Evolutionary conservation across 2,888 invertebrate genomes (phyloP).

Genomic region (Limnephilus auricula): DNA sequence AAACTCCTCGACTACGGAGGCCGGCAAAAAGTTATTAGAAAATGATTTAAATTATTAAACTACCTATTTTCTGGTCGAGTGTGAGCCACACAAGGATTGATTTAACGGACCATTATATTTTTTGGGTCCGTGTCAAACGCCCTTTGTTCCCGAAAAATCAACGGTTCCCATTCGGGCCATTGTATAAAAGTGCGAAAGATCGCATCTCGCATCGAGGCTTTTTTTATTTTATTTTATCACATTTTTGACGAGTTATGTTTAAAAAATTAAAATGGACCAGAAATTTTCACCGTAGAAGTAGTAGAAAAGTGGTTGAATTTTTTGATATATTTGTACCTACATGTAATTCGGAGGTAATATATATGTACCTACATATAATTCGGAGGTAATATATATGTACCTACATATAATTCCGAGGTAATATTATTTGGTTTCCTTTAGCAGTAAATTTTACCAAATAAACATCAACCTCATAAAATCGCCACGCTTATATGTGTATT

Average conservation of each 20-base stretch:
- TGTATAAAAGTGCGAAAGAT: conserved; percentile 25
- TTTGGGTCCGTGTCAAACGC: too few relatives aligned
- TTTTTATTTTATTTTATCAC: not conserved
- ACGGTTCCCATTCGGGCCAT: conserved; percentile 6
- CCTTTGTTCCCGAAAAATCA: conserved; percentile 20
- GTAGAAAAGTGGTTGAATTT: too few relatives aligned
- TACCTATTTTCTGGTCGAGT: not conserved
- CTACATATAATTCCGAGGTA: too few relatives aligned
- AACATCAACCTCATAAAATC: not conserved
- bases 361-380: too few relatives aligned
- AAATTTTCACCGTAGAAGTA: not conserved
- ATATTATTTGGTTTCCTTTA: not conserved
- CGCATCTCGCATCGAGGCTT: not conserved
- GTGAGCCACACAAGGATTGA: not conserved
- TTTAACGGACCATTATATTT: not conserved
- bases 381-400: too few relatives aligned
- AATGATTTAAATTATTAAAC: not conserved
- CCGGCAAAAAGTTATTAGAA: not conserved
- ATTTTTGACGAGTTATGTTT: not conserved
- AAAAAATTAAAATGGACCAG: not conserved
- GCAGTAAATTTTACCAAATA: not conserved
- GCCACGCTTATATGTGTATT: not conserved
- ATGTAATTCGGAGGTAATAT: too few relatives aligned
- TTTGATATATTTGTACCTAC: not conserved
- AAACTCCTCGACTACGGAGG: too few relatives aligned